Base-by-base conservation (phyloP, 2,797 vertebrate species). In the Euthynnus affinis region DNA sequence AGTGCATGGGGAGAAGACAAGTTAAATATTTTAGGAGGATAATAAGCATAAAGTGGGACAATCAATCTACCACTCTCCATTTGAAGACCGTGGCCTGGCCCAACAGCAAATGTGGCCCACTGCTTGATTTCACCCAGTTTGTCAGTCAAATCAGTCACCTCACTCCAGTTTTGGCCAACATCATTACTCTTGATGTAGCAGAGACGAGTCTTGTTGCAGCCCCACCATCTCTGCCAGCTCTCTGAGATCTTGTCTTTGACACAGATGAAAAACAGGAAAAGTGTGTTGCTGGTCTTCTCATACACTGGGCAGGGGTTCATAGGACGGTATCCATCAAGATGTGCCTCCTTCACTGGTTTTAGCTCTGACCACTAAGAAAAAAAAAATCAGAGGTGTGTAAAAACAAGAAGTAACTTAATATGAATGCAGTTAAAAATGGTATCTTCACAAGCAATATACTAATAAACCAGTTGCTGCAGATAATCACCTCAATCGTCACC, bases 81-180 rank as follows among this genome's bases (percentile, higher is more conserved):
- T 76, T 96, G 96, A 3, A 96, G 14, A 0, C 96, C 96, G 0
- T 97, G 96, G 5, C 96, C 96, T 0, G 96, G 96, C 0, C 96
- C 96, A 37, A 96, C 95, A 0, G 95, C 95, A 37, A 97, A 95
- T 0, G 95, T 96, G 79, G 94, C 94, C 94, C 95, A 92, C 0
- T 27, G 71, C 9, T 74, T 52, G n/a, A 94, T 6, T 17, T 93
- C 87, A 0, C 15, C 0, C 0, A 93, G 87, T 0, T 90, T 22
- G 1, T 86, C 76, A 0, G 96, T 96, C 70, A 97, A 34, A n/a
- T 97, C 95, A 1, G 64, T 91, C 18, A 89, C 37, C 0, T 0
- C 0, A 3, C 61, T 82, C 70, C 82, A 87, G n/a, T 2, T 14
- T 79, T 9, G 20, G 2, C 96, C 96, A 0, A 40, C 9, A 53